Percentiles rank a stretch among this genome's conserved stretches.
Conservation (phyloP, 64 coral and sea anemone species). For the Acropora yongei region DNA sequence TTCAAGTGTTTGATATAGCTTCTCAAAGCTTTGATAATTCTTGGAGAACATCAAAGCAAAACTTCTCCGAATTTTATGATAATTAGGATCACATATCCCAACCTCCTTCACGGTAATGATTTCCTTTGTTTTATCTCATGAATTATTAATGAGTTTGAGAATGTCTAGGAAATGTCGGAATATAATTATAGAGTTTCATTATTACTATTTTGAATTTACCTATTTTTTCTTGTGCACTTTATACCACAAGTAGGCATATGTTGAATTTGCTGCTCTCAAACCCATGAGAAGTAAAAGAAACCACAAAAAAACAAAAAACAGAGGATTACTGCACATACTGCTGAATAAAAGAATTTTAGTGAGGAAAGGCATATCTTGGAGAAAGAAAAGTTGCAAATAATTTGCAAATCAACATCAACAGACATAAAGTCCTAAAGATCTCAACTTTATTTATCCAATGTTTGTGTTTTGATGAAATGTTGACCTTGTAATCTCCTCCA, state of each 20-base stretch:
- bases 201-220: conserved; percentile 21
- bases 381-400: conserved; percentile 22
- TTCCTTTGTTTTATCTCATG: too few relatives aligned
- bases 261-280: conserved; percentile 62
- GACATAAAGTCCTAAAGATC: not conserved
- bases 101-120: too few relatives aligned
- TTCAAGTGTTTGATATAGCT: too few relatives aligned
- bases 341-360: too few relatives aligned
- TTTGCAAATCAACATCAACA: not conserved
- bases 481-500: conserved; percentile 63
- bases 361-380: too few relatives aligned
- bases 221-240: conserved; percentile 62
- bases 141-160: too few relatives aligned
- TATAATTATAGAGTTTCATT: too few relatives aligned
- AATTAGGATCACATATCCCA: too few relatives aligned
- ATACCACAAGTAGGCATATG: conserved; percentile 63
- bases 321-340: not conserved
- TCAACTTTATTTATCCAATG: not conserved
- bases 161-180: too few relatives aligned
- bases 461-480: conserved; percentile 11
- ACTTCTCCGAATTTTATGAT: too few relatives aligned
- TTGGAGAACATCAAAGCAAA: too few relatives aligned
- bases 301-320: conserved; percentile 25
- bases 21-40: too few relatives aligned
- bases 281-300: conserved; percentile 50